These are phyloP conservation scores for Pachyrhynchus sulphureomaculatus DNA, from an alignment of 1,140 invertebrate genomes.

Conservation along the genomic window DNA sequence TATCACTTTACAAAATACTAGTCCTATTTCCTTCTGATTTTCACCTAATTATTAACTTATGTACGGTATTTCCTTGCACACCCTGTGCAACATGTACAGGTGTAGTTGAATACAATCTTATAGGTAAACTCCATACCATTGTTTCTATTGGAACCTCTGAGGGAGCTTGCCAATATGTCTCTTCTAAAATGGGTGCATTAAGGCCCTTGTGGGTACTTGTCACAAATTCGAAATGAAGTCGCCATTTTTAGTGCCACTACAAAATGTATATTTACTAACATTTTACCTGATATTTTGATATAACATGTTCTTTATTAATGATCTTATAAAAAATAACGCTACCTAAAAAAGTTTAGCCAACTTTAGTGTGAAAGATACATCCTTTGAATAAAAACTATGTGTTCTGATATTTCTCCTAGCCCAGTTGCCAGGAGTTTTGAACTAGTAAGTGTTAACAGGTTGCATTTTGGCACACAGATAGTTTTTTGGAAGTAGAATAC, in stretches of 20 bases:
- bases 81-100: conserved; percentile 73
- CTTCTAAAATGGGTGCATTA: conserved; percentile 56
- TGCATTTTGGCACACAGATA: too few species aligned
- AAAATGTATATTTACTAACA: conserved; percentile 38
- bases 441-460: too few species aligned
- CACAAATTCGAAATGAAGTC: conserved; percentile 96
- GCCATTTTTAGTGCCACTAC: conserved; percentile 86
- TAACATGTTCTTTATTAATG: not conserved
- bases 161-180: conserved; percentile 79
- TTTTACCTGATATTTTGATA: not conserved
- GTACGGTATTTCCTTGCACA: conserved; percentile 44
- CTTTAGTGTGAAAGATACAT: too few species aligned
- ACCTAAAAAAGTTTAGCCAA: too few species aligned
- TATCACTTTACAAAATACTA: too few species aligned
- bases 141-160: conserved; percentile 87
- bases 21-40: too few species aligned
- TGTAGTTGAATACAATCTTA: conserved; percentile 88
- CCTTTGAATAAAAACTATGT: too few species aligned
- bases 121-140: conserved; percentile 96
- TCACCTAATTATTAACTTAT: conserved; percentile 45
- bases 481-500: too few species aligned
- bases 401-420: too few species aligned
- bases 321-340: too few species aligned
- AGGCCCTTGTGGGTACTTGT: conserved; percentile 67
- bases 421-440: too few species aligned